phyloP scores from a whole-genome alignment of 92 coral and sea anemone genomes.

The Nematostella vectensis region DNA sequence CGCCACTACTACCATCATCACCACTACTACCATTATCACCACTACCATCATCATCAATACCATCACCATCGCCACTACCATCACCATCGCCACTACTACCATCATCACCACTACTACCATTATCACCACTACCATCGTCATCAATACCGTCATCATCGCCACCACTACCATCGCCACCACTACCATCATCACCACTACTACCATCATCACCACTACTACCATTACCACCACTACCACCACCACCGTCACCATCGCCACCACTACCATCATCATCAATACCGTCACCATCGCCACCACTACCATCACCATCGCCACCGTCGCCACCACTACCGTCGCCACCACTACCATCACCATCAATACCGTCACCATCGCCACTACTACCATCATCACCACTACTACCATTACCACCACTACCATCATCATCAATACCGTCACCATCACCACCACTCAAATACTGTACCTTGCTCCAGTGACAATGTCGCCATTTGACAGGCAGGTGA shows the following conservation, averaged over 20 bases:
- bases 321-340: background rate
- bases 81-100: background rate
- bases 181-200: too few relatives aligned
- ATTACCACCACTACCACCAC: background rate
- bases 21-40: background rate
- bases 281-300: background rate
- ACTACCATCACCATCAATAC: background rate
- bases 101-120: background rate
- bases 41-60: background rate
- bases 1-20: background rate
- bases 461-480: conserved; percentile 91
- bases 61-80: background rate
- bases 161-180: background rate
- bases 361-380: background rate
- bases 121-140: background rate
- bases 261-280: background rate
- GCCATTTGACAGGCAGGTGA: conserved; percentile 76
- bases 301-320: background rate
- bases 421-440: background rate
- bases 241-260: background rate
- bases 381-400: background rate
- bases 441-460: too few relatives aligned
- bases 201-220: background rate
- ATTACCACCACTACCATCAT: background rate
- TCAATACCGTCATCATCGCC: background rate